Conservation (phyloP, 2,888 invertebrate genomes). For the Endotricha flammealis region DNA sequence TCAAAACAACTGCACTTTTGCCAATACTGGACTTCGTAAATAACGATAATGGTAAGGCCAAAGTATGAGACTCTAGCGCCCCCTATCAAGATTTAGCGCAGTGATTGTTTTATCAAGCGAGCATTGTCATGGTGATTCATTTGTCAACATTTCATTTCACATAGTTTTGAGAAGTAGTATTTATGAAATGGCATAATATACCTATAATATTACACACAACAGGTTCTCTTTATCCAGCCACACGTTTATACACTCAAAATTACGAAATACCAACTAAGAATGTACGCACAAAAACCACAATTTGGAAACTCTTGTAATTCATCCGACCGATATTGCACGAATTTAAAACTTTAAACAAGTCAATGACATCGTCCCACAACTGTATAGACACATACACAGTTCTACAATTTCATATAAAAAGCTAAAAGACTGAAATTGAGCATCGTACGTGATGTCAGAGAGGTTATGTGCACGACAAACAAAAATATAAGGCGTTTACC, state of each 20-base stretch:
- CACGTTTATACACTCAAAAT: too few relatives aligned
- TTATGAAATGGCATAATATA: neutral
- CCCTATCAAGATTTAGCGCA: conserved; percentile 42
- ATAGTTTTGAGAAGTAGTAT: too few relatives aligned
- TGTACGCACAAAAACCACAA: too few relatives aligned
- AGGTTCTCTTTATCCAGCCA: too few relatives aligned
- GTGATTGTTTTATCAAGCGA: conserved; percentile 50
- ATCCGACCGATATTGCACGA: too few relatives aligned
- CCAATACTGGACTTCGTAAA: too few relatives aligned
- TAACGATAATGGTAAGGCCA: too few relatives aligned
- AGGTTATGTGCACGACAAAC: conserved; percentile 77
- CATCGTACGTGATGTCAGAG: conserved; percentile 57
- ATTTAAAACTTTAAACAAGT: too few relatives aligned
- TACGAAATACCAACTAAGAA: too few relatives aligned
- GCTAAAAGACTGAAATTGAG: conserved; percentile 52
- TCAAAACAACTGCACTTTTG: too few relatives aligned
- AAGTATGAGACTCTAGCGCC: too few relatives aligned
- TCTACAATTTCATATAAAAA: conserved; percentile 28
- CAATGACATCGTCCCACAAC: conserved; percentile 10
- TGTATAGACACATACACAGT: conserved; percentile 21
- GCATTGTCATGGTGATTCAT: conserved; percentile 70
- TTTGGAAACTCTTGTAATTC: too few relatives aligned
- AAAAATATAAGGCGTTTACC: conserved; percentile 79
- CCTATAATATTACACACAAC: neutral
- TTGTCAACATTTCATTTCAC: conserved; percentile 27